Conservation (phyloP, 2,797 vertebrate species). For the Catostomus latipinnis region DNA sequence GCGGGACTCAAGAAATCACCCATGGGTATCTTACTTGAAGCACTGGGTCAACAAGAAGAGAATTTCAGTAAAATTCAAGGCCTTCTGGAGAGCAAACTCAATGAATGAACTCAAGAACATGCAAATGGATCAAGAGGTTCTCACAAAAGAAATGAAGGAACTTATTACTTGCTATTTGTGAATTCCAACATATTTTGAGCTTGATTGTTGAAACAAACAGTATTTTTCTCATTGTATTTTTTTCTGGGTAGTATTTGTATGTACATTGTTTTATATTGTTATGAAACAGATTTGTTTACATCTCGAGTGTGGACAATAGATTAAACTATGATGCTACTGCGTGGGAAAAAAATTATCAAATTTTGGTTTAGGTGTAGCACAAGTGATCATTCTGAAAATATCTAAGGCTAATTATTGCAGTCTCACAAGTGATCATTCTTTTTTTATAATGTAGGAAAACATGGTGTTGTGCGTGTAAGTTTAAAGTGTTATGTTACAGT, state of each 20-base stretch:
- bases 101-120: slow-evolving; percentile 39
- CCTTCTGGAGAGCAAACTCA: slow-evolving; percentile 79
- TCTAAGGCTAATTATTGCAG: no score
- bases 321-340: neutral
- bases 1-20: slow-evolving; percentile 92
- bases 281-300: slow-evolving; percentile 10
- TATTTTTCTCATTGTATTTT: no score
- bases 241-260: neutral
- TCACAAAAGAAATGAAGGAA: slow-evolving; percentile 13
- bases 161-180: neutral
- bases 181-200: neutral
- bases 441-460: no score
- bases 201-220: no score
- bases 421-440: no score
- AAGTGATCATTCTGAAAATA: no score
- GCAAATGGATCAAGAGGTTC: neutral
- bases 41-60: slow-evolving; percentile 94
- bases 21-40: slow-evolving; percentile 93
- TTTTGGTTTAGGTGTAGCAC: no score
- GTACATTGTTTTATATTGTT: neutral
- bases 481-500: no score
- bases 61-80: slow-evolving; percentile 85
- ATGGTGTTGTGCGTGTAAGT: no score
- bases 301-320: neutral
- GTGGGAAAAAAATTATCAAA: no score